Evolutionary conservation across 2,888 invertebrate genomes (phyloP).

Genomic region (Hecatera dysodea): DNA sequence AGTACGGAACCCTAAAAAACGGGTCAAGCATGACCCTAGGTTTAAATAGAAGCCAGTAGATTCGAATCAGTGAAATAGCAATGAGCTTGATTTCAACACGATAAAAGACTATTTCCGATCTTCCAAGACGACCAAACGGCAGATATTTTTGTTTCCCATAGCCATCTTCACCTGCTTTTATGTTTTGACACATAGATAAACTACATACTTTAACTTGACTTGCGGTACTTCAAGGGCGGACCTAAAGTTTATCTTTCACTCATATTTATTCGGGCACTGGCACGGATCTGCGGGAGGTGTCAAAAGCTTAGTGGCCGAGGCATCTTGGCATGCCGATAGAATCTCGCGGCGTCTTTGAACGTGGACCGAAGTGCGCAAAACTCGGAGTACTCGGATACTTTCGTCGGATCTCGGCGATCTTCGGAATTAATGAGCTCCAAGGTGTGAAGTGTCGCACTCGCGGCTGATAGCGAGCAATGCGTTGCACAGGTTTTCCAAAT

Average conservation of each 20-base stretch:
- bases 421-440: slow-evolving; percentile 72
- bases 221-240: slow-evolving; percentile 53
- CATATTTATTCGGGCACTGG: slow-evolving; percentile 53
- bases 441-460: slow-evolving; percentile 69
- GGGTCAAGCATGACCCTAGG: slow-evolving; percentile 21
- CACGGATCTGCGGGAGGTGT: slow-evolving; percentile 58
- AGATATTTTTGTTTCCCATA: not conserved
- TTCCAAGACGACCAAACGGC: not conserved
- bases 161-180: not conserved
- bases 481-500: slow-evolving; percentile 49
- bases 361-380: slow-evolving; percentile 63
- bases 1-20: too few relatives aligned
- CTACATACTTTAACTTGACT: not conserved
- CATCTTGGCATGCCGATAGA: slow-evolving; percentile 68
- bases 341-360: slow-evolving; percentile 73
- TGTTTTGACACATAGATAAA: slow-evolving; percentile 15
- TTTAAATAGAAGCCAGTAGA: slow-evolving; percentile 19
- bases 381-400: slow-evolving; percentile 65
- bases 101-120: slow-evolving; percentile 1
- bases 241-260: slow-evolving; percentile 49
- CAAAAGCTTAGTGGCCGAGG: slow-evolving; percentile 61
- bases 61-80: slow-evolving; percentile 13
- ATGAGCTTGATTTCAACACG: not conserved
- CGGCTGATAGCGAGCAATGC: slow-evolving; percentile 40
- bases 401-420: slow-evolving; percentile 75